Evolutionary conservation across 1,140 invertebrate genomes (phyloP).

Genomic region (Sarcophaga peregrina): DNA sequence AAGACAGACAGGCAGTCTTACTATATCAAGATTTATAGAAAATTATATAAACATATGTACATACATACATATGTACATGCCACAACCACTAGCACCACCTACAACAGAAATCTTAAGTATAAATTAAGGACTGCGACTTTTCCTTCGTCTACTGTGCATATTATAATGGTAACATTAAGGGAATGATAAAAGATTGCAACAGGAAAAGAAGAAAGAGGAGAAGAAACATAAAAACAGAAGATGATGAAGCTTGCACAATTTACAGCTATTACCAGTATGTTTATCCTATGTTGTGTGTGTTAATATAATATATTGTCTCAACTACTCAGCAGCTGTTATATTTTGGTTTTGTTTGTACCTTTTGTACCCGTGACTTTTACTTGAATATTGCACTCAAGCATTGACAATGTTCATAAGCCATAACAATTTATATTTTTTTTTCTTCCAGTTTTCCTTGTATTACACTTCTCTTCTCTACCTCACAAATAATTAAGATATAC

Average conservation of each 20-base stretch:
- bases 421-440: conserved; percentile 2
- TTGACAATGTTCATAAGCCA: conserved; percentile 21
- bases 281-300: neutral
- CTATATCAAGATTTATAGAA: too few species aligned
- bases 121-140: neutral
- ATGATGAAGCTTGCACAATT: neutral
- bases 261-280: conserved; percentile 20
- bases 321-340: conserved; percentile 16
- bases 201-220: neutral
- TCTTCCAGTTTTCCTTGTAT: neutral
- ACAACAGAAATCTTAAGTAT: neutral
- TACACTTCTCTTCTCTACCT: neutral
- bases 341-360: neutral
- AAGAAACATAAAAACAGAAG: neutral
- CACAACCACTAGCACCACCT: neutral
- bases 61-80: neutral
- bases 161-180: neutral
- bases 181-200: too few species aligned
- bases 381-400: neutral
- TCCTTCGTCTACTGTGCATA: neutral
- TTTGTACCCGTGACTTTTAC: conserved; percentile 11
- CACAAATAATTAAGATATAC: neutral
- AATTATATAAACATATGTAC: neutral
- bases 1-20: too few species aligned
- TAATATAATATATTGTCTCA: neutral